phyloP scores from a whole-genome alignment of 2,113 vertebrate species.

The Psittacara wagleri region DNA sequence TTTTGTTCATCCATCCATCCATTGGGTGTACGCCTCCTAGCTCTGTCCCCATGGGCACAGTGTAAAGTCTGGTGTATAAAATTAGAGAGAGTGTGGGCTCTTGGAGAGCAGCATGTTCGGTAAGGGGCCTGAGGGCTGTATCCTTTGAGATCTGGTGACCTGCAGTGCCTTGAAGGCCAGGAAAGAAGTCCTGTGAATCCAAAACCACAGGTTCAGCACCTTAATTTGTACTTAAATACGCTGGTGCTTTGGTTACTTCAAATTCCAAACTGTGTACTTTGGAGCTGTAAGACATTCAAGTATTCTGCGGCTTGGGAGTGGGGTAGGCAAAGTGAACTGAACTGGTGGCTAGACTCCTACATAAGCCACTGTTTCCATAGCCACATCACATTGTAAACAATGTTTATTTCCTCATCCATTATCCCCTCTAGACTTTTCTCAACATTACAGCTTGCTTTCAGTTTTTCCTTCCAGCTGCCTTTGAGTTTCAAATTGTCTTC shows the following conservation, averaged over 20 bases:
- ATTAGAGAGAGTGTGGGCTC: background rate
- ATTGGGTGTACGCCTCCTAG: background rate
- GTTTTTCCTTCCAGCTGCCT: slow-evolving; percentile 33
- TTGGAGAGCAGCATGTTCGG: background rate
- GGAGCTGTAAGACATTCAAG: background rate
- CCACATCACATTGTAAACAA: background rate
- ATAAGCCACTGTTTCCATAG: background rate
- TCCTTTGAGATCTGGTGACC: background rate
- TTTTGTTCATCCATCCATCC: background rate
- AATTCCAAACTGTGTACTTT: background rate
- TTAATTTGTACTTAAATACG: background rate
- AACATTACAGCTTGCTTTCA: background rate
- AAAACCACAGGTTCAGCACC: background rate
- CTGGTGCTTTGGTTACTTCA: background rate
- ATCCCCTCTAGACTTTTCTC: slow-evolving; percentile 18
- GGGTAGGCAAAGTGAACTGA: background rate
- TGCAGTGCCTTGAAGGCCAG: background rate
- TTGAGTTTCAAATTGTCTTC: slow-evolving; percentile 35
- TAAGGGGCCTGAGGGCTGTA: fast-evolving
- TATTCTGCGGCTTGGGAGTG: background rate
- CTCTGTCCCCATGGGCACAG: fast-evolving
- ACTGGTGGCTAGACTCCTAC: background rate
- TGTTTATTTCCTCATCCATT: slow-evolving; percentile 20
- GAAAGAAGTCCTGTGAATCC: background rate
- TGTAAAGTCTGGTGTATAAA: background rate